Percentiles rank a stretch among this genome's conserved stretches.
Evolutionary conservation across 2,113 vertebrate species (phyloP).

Genomic region (Camelus bactrianus): DNA sequence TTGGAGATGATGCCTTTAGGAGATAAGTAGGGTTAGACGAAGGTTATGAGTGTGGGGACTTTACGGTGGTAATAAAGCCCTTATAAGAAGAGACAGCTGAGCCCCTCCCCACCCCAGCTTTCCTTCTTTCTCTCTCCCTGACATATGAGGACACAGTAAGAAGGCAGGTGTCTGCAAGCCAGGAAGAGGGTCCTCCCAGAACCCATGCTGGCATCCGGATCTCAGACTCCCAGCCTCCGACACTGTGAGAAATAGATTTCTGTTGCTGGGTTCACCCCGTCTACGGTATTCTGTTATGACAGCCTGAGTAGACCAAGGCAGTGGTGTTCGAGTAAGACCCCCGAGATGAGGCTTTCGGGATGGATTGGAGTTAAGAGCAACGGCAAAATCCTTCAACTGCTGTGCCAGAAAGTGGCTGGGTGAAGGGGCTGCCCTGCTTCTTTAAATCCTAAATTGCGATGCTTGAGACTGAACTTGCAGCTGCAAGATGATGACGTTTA

Average conservation of each 20-base stretch:
- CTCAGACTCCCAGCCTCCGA: background rate
- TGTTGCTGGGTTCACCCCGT: no score
- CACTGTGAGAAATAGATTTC: background rate
- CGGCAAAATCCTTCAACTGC: background rate
- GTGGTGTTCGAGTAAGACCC: background rate
- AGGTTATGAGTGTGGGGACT: fast-evolving
- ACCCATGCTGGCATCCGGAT: background rate
- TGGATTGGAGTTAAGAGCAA: background rate
- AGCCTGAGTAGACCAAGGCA: background rate
- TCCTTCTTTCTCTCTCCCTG: background rate
- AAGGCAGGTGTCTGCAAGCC: background rate
- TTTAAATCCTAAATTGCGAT: background rate
- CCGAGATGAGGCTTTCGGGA: background rate
- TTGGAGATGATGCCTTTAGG: background rate
- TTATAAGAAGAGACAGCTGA: background rate
- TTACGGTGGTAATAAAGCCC: no score
- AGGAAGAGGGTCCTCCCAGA: background rate
- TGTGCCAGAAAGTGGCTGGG: background rate
- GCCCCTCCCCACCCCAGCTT: background rate
- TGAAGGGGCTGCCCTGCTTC: background rate
- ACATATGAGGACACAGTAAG: background rate
- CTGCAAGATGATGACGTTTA: background rate
- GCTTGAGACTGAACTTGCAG: background rate
- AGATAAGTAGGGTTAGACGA: background rate
- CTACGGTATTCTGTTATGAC: background rate